Evolutionary conservation across 2,888 invertebrate species (phyloP).

Genomic region (Leptopilina syphax): DNA sequence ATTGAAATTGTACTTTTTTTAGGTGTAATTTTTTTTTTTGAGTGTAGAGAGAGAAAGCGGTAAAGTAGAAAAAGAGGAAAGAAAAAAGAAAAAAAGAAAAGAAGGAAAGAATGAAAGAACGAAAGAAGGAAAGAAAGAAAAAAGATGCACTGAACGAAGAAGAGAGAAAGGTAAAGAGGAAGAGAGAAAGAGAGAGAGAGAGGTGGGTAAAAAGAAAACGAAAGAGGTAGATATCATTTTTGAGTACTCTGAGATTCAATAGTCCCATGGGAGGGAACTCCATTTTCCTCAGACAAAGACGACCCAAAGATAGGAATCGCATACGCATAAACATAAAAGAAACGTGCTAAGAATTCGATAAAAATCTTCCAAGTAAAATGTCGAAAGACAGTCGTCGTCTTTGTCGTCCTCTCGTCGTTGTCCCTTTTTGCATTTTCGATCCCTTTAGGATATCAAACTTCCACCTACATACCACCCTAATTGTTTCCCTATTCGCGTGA

Average conservation of each 20-base stretch:
- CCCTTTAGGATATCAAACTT: conserved; percentile 10
- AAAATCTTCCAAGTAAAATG: conserved; percentile 19
- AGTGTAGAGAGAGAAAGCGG: no score
- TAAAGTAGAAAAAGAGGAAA: background rate
- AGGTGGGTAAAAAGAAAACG: conserved; percentile 38
- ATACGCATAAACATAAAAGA: conserved; percentile 40
- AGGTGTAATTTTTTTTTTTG: no score
- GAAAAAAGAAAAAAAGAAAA: conserved; percentile 40
- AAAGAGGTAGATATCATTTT: conserved; percentile 44
- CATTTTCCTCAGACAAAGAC: conserved; percentile 36
- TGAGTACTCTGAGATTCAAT: conserved; percentile 40
- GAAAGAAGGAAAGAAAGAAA: background rate
- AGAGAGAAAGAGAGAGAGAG: conserved; percentile 32
- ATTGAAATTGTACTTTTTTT: no score
- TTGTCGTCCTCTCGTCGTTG: no score
- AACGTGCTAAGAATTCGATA: conserved; percentile 38
- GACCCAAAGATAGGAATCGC: conserved; percentile 37
- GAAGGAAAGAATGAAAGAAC: background rate
- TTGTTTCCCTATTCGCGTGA: conserved; percentile 21
- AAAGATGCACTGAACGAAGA: background rate
- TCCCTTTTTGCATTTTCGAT: conserved; percentile 1
- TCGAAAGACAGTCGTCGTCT: background rate
- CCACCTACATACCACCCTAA: background rate
- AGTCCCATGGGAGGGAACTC: conserved; percentile 36
- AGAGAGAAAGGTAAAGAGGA: conserved; percentile 24